Evolutionary conservation across 2,888 invertebrate species (phyloP), one percentile per base, ranked within the genome.

Genomic region (Acanthoscelides obtectus): DNA sequence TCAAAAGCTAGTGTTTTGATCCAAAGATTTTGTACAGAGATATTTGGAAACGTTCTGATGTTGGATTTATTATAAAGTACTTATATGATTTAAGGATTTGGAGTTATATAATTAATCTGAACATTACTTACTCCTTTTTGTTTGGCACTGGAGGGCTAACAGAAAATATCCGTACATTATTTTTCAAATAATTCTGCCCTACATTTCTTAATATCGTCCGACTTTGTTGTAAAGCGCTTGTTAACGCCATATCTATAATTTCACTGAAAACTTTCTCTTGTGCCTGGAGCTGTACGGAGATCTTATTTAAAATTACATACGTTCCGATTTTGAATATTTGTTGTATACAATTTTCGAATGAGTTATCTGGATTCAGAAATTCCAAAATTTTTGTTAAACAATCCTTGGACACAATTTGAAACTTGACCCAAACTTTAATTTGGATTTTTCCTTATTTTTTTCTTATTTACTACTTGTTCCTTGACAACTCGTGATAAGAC

Each of bases 121-220:
- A 64, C 67, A 67, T 22, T n/a, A 80, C 83, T 81, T 81, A 83
- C 84, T 82, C 80, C 79, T 84, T 83, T 76, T 81, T 83, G 73
- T 80, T 79, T 70, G 82, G 75, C 69, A 77, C 80, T 70, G 83
- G 83, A 70, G 77, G 77, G 22, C 76, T 75, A 12, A 73, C 71
- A 66, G 78, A 75, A 2, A 80, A 72, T 66, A 77, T 71, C 69
- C 78, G 74, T n/a, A 69, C 12, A 65, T 68, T 67, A 21, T 64
- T 73, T 70, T 66, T 71, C n/a, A 74, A 22, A 70, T 67, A 71
- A 70, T 69, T 69, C 19, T 17, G n/a, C 27, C 64, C 72, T 12
- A 75, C 4, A 64, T 22, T 66, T 71, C 69, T 75, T 19, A 70
- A 66, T 45, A 72, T 12, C n/a, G 20, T 45, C 21, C 69, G 20